phyloP scores from a whole-genome alignment of 2,113 vertebrate species.

The Sterna hirundo region DNA sequence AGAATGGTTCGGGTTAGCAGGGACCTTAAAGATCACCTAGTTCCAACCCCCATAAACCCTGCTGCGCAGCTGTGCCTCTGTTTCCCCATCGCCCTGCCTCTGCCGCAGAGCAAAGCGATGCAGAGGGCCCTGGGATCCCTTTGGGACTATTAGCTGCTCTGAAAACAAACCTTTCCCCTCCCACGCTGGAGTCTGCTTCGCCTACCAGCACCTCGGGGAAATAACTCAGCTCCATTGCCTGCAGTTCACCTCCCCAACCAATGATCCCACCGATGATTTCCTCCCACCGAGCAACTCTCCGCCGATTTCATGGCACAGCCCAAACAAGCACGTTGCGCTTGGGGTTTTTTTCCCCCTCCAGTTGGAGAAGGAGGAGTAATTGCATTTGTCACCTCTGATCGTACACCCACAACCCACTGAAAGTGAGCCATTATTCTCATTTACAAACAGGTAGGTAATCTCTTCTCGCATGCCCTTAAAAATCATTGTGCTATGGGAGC shows the following conservation, averaged over 20 bases:
- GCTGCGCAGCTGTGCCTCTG: neutral
- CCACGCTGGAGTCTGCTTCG: neutral
- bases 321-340: neutral
- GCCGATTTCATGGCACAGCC: neutral
- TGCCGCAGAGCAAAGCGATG: neutral
- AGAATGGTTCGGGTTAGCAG: too few relatives aligned
- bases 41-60: neutral
- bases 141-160: neutral
- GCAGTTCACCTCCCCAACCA: neutral
- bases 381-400: slow-evolving; percentile 38
- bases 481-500: slow-evolving; percentile 29
- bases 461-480: slow-evolving; percentile 52
- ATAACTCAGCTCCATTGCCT: neutral
- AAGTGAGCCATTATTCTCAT: slow-evolving; percentile 51
- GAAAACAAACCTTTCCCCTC: slow-evolving; percentile 37
- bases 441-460: slow-evolving; percentile 62
- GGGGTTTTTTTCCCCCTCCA: neutral
- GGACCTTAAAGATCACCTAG: too few relatives aligned
- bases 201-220: neutral
- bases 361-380: slow-evolving; percentile 8
- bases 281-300: neutral
- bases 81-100: neutral
- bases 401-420: neutral
- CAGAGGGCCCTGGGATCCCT: neutral
- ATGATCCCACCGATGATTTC: neutral